These are phyloP conservation scores for Rissa tridactyla DNA, from an alignment of 2,113 vertebrate species.

Conservation along the genomic window DNA sequence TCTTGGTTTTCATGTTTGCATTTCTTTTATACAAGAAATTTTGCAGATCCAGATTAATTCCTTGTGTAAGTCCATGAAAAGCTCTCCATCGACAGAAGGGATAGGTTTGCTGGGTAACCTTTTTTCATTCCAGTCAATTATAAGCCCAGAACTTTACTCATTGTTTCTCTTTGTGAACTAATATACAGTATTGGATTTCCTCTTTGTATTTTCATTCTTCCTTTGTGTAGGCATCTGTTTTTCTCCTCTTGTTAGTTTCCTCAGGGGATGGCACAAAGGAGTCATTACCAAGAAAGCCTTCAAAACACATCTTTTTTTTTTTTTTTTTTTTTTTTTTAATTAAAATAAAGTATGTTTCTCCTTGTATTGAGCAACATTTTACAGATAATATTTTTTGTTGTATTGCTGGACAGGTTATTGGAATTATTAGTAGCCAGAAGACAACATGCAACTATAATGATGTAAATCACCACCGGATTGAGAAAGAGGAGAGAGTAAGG, in stretches of 20 bases:
- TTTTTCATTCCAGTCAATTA: conserved; percentile 3
- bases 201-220: neutral
- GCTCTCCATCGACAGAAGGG: neutral
- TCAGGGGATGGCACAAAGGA: neutral
- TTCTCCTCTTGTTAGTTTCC: neutral
- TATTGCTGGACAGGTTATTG: neutral
- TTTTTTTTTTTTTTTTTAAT: neutral
- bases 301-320: neutral
- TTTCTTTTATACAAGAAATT: neutral
- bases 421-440: neutral
- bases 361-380: neutral
- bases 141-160: conserved; percentile 9
- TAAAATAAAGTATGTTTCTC: neutral
- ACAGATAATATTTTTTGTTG: neutral
- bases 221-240: neutral
- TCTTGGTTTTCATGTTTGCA: neutral
- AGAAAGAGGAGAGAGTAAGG: neutral
- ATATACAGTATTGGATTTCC: neutral
- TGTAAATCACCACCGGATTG: neutral
- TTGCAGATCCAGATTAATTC: neutral
- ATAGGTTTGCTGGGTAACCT: conserved; percentile 2
- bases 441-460: neutral
- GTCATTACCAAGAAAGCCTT: neutral
- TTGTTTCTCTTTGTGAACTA: neutral
- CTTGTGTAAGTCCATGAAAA: neutral